Conservation (phyloP, 1,140 invertebrate genomes). For the Ooceraea biroi region DNA sequence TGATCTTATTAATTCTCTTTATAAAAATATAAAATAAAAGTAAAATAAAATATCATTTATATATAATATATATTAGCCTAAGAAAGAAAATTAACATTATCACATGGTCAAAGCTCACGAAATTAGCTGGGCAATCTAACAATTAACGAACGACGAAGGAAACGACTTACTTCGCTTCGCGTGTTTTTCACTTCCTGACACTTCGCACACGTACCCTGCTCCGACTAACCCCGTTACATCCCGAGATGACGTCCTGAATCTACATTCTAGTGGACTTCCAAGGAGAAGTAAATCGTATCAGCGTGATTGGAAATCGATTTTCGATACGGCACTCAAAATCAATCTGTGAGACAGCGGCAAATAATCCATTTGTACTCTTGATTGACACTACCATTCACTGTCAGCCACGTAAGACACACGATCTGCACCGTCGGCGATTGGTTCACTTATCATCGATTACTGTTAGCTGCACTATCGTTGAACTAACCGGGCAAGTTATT, state of each 20-base stretch:
- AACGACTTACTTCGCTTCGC: slow-evolving; percentile 32
- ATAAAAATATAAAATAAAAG: no score
- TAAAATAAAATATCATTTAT: no score
- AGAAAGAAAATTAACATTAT: no score
- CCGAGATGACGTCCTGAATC: slow-evolving; percentile 35
- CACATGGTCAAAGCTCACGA: no score
- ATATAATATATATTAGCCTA: no score
- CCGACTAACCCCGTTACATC: not conserved
- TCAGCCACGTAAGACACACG: slow-evolving; percentile 36
- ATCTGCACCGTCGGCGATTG: not conserved
- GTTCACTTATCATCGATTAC: slow-evolving; percentile 1
- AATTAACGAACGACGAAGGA: slow-evolving; percentile 24
- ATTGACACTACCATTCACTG: slow-evolving; percentile 49
- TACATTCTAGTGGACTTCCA: slow-evolving; percentile 59
- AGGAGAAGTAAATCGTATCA: slow-evolving; percentile 58
- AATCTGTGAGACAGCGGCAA: slow-evolving; percentile 59
- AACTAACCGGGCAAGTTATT: not conserved
- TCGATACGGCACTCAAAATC: slow-evolving; percentile 57
- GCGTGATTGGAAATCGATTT: slow-evolving; percentile 59
- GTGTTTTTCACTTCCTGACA: slow-evolving; percentile 52
- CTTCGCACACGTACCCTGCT: slow-evolving; percentile 25
- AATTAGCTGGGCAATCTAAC: no score
- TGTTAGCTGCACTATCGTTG: not conserved
- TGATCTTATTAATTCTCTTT: no score
- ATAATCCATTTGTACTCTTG: slow-evolving; percentile 58